Conservation (phyloP, 2,888 invertebrate species). For the Calameuta filiformis region DNA sequence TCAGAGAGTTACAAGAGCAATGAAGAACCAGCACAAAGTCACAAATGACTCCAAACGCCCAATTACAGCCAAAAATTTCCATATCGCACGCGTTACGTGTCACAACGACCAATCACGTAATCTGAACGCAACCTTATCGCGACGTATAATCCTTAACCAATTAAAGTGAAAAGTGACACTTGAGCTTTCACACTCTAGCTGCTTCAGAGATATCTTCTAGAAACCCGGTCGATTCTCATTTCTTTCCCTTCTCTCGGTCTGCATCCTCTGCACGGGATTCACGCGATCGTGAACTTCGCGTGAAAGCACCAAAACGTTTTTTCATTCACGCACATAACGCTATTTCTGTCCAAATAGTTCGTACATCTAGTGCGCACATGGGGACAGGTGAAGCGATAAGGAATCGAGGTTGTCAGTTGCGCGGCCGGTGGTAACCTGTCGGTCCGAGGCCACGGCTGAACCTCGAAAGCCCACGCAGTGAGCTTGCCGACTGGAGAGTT, state of each 20-base stretch:
- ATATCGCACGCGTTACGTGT: not conserved
- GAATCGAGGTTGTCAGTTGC: conserved; percentile 40
- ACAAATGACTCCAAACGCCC: not conserved
- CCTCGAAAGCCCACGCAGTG: conserved; percentile 37
- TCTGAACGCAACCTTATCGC: not conserved
- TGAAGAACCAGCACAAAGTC: not conserved
- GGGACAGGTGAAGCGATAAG: conserved; percentile 3
- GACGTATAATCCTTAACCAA: not conserved
- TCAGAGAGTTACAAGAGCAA: not conserved
- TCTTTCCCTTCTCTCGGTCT: not conserved
- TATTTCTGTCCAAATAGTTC: not conserved
- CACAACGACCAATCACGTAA: not conserved
- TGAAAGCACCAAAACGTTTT: not conserved
- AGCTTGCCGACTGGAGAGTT: conserved; percentile 12
- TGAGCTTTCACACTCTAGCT: not conserved
- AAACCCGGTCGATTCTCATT: not conserved
- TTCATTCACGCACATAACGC: not conserved
- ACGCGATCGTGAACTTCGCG: not conserved
- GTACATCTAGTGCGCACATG: not conserved
- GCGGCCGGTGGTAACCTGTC: conserved; percentile 51
- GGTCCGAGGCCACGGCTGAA: conserved; percentile 42
- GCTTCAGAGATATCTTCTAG: not conserved
- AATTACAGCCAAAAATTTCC: not conserved
- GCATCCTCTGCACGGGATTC: not conserved
- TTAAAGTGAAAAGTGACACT: not conserved